A percentile compares a stretch with the other conserved stretches of the same genome.
phyloP scores from a whole-genome alignment of 2,113 vertebrate species.

The Sturnira hondurensis region DNA sequence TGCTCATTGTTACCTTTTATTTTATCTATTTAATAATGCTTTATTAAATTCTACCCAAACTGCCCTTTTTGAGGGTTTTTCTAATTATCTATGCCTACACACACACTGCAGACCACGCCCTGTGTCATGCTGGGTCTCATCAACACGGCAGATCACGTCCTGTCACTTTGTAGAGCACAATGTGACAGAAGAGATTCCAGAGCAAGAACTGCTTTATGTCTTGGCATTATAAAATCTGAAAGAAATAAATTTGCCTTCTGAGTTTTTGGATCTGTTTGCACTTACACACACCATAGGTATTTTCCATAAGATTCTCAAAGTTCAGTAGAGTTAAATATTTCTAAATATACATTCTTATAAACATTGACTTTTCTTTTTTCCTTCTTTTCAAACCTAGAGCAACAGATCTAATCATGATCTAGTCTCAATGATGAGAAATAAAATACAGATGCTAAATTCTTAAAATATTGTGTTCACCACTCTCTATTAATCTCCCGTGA shows the following conservation, averaged over 20 bases:
- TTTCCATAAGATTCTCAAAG: constrained; percentile 42
- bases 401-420: neutral
- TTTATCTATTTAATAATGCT: neutral
- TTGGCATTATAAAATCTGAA: constrained; percentile 65
- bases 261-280: constrained; percentile 26
- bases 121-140: constrained; percentile 61
- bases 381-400: neutral
- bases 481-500: neutral
- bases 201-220: constrained; percentile 50
- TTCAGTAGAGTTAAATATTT: constrained; percentile 44
- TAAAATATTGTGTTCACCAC: neutral
- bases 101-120: constrained; percentile 48
- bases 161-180: constrained; percentile 68
- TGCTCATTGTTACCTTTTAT: constrained; percentile 20
- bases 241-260: constrained; percentile 65
- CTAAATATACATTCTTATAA: neutral
- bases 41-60: constrained; percentile 24
- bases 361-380: neutral
- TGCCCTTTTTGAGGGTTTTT: neutral
- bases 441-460: neutral
- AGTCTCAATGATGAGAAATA: neutral
- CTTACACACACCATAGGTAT: neutral
- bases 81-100: neutral
- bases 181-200: constrained; percentile 69
- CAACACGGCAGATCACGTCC: constrained; percentile 64